Conservation (phyloP, 2,113 vertebrate species). For the Pachycephala philippinensis region DNA sequence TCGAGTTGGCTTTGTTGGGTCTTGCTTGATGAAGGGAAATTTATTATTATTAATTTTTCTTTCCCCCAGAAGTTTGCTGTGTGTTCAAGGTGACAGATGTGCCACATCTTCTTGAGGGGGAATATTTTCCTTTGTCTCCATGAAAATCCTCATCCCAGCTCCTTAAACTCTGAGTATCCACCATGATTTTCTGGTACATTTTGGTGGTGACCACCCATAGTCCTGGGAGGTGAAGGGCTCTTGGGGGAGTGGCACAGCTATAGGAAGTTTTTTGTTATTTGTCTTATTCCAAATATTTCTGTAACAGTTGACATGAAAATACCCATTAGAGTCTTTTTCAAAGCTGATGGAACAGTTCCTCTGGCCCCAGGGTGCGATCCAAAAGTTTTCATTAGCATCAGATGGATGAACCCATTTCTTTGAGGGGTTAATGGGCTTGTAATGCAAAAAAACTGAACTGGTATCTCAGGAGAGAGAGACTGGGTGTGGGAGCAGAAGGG, state of each 20-base stretch:
- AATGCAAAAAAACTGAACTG: background rate
- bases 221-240: background rate
- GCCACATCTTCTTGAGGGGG: accelerated
- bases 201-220: background rate
- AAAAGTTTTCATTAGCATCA: background rate
- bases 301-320: background rate
- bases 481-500: background rate
- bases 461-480: background rate
- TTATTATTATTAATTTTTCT: background rate
- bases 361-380: background rate
- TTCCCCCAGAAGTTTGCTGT: background rate
- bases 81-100: background rate
- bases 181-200: background rate
- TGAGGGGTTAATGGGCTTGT: background rate
- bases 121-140: background rate
- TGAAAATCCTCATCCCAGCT: background rate
- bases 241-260: background rate
- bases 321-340: background rate
- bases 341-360: background rate
- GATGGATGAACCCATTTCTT: background rate
- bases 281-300: background rate
- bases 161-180: background rate
- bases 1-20: background rate
- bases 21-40: background rate
- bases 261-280: background rate